A percentile compares a stretch with the other conserved stretches of the same genome.
These are phyloP conservation scores for Panulirus ornatus DNA, from an alignment of 1,140 invertebrate genomes.

Conservation along the genomic window DNA sequence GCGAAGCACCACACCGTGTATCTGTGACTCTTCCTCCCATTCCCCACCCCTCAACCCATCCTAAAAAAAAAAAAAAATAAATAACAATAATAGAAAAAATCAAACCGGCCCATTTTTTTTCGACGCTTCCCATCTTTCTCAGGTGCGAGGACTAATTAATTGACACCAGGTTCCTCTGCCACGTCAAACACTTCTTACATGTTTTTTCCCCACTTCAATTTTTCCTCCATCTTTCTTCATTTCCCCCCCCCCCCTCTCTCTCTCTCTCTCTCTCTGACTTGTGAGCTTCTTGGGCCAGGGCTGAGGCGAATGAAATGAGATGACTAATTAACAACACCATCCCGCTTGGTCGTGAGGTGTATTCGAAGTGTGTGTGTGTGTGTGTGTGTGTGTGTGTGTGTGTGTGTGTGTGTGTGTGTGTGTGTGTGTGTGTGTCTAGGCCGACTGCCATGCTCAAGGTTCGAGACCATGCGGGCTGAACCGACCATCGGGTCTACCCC, in stretches of 20 bases:
- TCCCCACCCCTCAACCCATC: no score
- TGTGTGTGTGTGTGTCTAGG: not conserved
- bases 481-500: no score
- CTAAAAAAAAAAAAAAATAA: no score
- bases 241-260: not conserved
- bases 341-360: not conserved
- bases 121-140: not conserved
- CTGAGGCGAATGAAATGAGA: not conserved
- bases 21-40: not conserved
- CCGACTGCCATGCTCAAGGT: no score
- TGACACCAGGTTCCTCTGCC: not conserved
- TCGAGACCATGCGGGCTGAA: no score
- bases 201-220: not conserved
- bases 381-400: constrained; percentile 3
- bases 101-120: constrained; percentile 3
- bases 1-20: not conserved
- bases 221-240: not conserved
- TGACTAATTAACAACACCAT: constrained; percentile 10
- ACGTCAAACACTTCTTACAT: not conserved
- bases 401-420: constrained; percentile 5
- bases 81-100: no score
- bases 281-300: not conserved
- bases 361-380: not conserved
- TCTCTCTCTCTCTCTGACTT: not conserved
- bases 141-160: not conserved